Base-by-base conservation (phyloP, 2,113 vertebrate genomes). In the mouse (Mus musculus) region DNA sequence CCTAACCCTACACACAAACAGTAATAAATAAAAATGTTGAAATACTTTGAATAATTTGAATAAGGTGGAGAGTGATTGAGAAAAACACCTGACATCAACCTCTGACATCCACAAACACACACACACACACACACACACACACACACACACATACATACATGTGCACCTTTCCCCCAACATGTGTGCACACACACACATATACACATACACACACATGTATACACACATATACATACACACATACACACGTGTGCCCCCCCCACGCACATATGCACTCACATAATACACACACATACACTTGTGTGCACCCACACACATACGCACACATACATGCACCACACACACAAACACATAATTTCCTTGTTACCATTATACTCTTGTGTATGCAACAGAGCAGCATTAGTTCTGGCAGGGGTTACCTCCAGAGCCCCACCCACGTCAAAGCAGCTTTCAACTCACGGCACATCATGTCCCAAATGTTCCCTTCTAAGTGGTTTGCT, bases 181-280 rank as follows among this genome's bases (percentile, higher is more conserved):
- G 28, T 6, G 5, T 17, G 10, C 46, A 16, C 30, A 78, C 3
- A 46, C 61, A 33, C 24, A 10, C 56, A 22, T 17, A 42, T 22
- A 36, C 36, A 42, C 36, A 61, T 2, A 1, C 3, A 26, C 2
- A 39, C 49, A 61, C 24, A 22, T 61, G 26, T 28, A 3, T 12
- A 12, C 26, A 0, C 26, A 65, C 16, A 46, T 0, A 3, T 7
- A 17, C 13, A 28, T 5, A 14, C 11, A 28, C 7, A 22, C 39
- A 42, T 8, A 24, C 10, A 4, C 54, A 54, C 11, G 12, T 13
- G 13, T 13, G 1, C 42, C 42, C 42, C 42, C 42, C 42, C 1
- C 24, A 28, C 5, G 33, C 26, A 5, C 46, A 52, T 3, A 17
- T 59, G 30, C 13, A 5, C 24, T 42, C 42, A 42, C 42, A 42